Base-by-base conservation (phyloP, 2,888 invertebrate species). In the Caenorhabditis sinica region DNA sequence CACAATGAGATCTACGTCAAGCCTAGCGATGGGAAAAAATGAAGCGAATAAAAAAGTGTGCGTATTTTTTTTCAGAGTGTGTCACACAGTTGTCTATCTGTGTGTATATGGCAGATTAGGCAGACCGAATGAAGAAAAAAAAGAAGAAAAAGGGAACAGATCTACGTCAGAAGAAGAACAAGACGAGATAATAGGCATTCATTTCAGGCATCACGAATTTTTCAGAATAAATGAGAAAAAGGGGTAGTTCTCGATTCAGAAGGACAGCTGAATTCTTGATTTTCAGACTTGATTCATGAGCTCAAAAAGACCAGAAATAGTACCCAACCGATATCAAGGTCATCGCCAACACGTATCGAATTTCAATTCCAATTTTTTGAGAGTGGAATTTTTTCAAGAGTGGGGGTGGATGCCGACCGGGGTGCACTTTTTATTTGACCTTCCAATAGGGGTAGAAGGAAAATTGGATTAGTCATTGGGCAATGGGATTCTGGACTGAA, bases 1-100 rank as follows among this genome's bases (percentile, higher is more conserved):
- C 69, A 69, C 69, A 56, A 69, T 56, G 56, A 28, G 40, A 69
- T 56, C 17, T 53, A 69, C 69, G 69, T 69, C 69, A 69, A 49
- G n/a, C 6, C 9, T 40, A 40, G 40, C n/a, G 13, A 49, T n/a
- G 49, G 43, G 25, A 65, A 23, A 63, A 20, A 63, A 36, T 33
- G 36, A 61, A 61, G 20, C 28, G 17, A 58, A 30, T 15, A 28
- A 63, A 43, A 30, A 30, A 49, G 33, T 5, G 33, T 66, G 30
- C 49, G 49, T 49, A 49, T 13, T 51, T 66, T 65, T 33, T 51
- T 30, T 30, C n/a, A 33, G 30, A 49, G 51, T 51, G 40, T 63
- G 36, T 33, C 17, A 30, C 33, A 36, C 33, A 6, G 33, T 36
- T 36, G 5, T 60, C 13, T 60, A 9, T 33, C 8, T 63, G 65